Conservation (phyloP, 2,797 vertebrate genomes). For the Cirrhinus molitorella region DNA sequence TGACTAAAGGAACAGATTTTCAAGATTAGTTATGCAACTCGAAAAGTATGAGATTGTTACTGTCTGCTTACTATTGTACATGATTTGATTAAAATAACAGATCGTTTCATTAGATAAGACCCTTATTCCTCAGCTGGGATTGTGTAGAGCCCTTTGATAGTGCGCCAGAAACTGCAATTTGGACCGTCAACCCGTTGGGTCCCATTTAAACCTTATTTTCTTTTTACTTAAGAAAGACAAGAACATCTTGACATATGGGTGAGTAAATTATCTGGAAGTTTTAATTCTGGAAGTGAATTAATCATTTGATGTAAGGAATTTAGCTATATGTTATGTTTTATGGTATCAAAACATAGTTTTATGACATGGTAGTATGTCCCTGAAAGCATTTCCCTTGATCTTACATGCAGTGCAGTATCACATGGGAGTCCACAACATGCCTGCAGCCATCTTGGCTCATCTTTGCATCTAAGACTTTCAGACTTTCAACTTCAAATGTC, state of each 20-base stretch:
- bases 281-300: too few species aligned
- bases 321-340: neutral
- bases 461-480: too few species aligned
- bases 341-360: neutral
- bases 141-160: too few species aligned
- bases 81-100: neutral
- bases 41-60: neutral
- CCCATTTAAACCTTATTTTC: too few species aligned
- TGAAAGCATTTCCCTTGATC: neutral
- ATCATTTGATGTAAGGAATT: neutral
- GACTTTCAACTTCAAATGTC: too few species aligned
- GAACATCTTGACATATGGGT: too few species aligned
- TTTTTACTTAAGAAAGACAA: too few species aligned
- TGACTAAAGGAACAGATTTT: constrained; percentile 9
- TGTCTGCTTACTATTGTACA: neutral
- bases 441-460: neutral
- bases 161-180: too few species aligned
- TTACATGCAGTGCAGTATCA: neutral
- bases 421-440: neutral
- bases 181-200: too few species aligned
- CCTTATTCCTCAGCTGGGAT: too few species aligned
- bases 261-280: too few species aligned
- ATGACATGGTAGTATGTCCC: neutral
- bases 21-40: neutral
- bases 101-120: too few species aligned